A percentile compares a stretch with the other conserved stretches of the same genome.
phyloP scores from a whole-genome alignment of 37 sponge, comb jelly and placozoan species.

The Theonella swinhoei region DNA sequence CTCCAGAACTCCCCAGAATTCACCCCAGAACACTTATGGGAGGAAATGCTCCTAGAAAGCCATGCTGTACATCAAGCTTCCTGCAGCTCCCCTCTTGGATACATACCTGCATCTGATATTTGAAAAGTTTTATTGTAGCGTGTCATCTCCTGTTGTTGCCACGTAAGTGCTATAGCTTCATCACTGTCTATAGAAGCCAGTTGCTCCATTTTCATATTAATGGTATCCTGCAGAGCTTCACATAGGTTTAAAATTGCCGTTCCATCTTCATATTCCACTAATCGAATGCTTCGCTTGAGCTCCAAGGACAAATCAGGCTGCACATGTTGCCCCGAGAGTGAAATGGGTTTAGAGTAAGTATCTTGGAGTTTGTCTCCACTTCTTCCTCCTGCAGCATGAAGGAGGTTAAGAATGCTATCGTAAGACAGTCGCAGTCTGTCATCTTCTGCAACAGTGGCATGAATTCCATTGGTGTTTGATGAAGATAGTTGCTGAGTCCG shows the following conservation, averaged over 20 bases:
- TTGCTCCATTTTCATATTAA: neutral
- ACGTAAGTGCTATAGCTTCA: conserved; percentile 19
- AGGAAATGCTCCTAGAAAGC: too few relatives aligned
- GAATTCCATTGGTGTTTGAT: neutral
- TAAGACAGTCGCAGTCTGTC: neutral
- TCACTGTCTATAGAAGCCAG: neutral
- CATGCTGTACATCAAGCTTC: too few relatives aligned
- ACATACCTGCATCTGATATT: neutral
- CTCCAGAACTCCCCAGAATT: too few relatives aligned
- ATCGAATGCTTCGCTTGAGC: too few relatives aligned
- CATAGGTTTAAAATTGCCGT: neutral
- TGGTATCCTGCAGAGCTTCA: neutral
- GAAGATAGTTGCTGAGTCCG: neutral
- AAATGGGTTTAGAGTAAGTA: neutral
- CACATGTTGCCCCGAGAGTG: too few relatives aligned
- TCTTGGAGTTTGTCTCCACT: neutral
- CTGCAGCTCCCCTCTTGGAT: too few relatives aligned
- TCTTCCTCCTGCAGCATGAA: neutral
- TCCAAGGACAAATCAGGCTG: too few relatives aligned
- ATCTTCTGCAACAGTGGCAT: neutral
- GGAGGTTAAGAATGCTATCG: neutral
- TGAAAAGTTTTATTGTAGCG: conserved; percentile 37
- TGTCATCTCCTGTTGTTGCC: conserved; percentile 41
- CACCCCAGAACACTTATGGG: too few relatives aligned
- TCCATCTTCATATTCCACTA: too few relatives aligned